phyloP scores from a whole-genome alignment of 92 coral and sea anemone genomes.

The Epizoanthus rinbou region DNA sequence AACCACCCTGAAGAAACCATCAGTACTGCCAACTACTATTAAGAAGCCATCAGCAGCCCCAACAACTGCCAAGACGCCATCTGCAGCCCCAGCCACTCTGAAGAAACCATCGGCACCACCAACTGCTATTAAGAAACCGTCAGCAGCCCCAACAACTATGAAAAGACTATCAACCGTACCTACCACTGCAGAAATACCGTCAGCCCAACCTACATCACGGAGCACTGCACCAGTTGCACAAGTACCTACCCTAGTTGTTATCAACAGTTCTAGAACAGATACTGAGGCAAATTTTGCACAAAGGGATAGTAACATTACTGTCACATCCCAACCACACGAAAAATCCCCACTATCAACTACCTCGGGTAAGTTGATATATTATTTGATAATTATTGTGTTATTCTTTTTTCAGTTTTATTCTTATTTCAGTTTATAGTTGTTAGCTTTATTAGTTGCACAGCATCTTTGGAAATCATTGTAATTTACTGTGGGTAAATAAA shows the following conservation, averaged over 20 bases:
- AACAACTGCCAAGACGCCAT: background rate
- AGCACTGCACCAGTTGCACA: background rate
- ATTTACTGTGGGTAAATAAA: no score
- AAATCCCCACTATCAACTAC: background rate
- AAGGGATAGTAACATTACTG: slow-evolving; percentile 7
- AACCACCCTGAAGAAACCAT: background rate
- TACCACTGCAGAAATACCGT: background rate
- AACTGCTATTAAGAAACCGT: background rate
- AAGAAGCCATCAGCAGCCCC: background rate
- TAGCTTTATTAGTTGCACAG: no score
- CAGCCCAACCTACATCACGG: slow-evolving; percentile 6
- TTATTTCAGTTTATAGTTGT: background rate
- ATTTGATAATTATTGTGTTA: background rate
- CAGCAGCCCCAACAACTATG: background rate
- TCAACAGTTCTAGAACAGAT: slow-evolving; percentile 27
- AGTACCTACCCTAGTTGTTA: slow-evolving; percentile 26
- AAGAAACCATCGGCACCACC: background rate
- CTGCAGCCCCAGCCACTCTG: background rate
- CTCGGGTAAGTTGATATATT: background rate
- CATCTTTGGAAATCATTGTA: no score
- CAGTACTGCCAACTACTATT: background rate
- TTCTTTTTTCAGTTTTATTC: no score
- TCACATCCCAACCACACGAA: slow-evolving; percentile 10
- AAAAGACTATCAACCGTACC: background rate
- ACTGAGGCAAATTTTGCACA: slow-evolving; percentile 29